Evolutionary conservation across 2,888 invertebrate species (phyloP), one percentile per base, ranked within the genome.

Genomic region (Notocelia uddmanniana): DNA sequence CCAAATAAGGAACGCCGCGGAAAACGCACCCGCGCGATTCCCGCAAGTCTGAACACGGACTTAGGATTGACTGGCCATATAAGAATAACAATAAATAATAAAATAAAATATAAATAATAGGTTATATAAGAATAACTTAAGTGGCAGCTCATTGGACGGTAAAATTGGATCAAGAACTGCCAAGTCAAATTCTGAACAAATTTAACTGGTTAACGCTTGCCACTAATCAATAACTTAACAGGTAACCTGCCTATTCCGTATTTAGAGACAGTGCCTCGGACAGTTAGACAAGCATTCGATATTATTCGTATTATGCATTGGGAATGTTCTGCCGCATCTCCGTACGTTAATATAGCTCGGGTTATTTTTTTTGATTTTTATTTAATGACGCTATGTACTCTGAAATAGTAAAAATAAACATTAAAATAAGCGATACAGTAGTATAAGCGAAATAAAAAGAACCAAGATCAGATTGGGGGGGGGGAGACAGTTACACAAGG

Each of bases 311-410:
- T 72, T 72, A 72, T 68, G 67, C 68, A 50, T 54, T 52, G 41
- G 72, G 72, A 72, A 72, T 72, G 72, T 72, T 63, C 64, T 18
- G 72, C 54, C 67, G 55, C 54, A 41, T 10, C 41, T 45, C 55
- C n/a, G 41, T 50, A 55, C 59, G 62, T 68, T 72, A 62, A 62
- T 45, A 41, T 68, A 72, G 57, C 21, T 34, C 72, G 48, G 48
- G 85, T 91, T 92, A 92, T 89, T 89, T 90, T 90, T 92, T 92
- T 79, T 87, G 87, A 82, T 88, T 90, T 85, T 90, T 57, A 60
- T 72, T 92, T 90, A 93, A 85, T 84, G 93, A 91, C 80, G 89
- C 85, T 88, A 91, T 87, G 89, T 89, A 93, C 77, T 93, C 93
- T 93, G 92, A 93, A 93, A 92, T 76, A 83, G 88, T 84, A 92